These are phyloP conservation scores for Nycticebus coucang DNA, from an alignment of 2,113 vertebrate genomes.

Conservation along the genomic window DNA sequence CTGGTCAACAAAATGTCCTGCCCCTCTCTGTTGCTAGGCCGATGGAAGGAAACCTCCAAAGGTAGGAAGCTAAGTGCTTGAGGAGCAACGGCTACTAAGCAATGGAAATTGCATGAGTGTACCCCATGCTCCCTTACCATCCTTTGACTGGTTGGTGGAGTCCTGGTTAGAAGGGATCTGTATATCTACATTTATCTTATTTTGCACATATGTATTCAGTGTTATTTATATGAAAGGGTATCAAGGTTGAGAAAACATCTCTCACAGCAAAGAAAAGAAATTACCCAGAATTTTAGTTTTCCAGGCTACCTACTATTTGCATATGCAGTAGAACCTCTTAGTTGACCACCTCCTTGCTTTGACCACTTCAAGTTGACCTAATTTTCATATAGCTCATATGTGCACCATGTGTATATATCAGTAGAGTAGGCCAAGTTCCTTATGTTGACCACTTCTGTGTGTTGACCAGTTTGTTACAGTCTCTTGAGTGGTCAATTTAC, in stretches of 20 bases:
- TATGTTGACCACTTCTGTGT: no score
- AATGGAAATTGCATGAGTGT: neutral
- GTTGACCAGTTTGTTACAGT: no score
- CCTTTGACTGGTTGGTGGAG: neutral
- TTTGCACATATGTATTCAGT: neutral
- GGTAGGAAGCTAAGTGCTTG: neutral
- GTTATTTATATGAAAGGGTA: neutral
- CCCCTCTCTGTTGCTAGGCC: neutral
- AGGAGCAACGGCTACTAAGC: neutral
- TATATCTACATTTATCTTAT: neutral
- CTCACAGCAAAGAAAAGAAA: constrained; percentile 28
- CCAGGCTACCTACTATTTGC: neutral
- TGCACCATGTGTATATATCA: no score
- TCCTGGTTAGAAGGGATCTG: neutral
- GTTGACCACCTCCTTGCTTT: no score
- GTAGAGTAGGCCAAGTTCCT: no score
- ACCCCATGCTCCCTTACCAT: neutral
- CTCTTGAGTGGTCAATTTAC: no score
- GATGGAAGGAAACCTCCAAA: neutral
- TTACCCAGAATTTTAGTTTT: neutral
- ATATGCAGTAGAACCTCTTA: neutral
- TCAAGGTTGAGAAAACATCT: neutral
- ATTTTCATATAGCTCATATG: no score
- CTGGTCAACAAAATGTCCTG: neutral
- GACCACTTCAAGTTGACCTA: no score